phyloP scores from a whole-genome alignment of 2,888 invertebrate genomes.

The Chouioia cunea region DNA sequence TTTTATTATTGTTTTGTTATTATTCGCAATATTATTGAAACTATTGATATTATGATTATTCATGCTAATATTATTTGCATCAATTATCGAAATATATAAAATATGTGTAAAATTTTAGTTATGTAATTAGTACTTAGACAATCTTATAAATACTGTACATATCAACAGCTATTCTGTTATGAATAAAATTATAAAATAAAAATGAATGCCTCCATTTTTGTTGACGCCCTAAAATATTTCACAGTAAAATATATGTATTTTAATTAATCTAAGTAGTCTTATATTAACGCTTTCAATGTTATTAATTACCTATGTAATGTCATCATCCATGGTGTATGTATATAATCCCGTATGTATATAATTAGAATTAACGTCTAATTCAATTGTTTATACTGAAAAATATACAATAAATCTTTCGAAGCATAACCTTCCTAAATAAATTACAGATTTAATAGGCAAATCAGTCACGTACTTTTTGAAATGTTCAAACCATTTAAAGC shows the following conservation, averaged over 20 bases:
- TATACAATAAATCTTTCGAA: too few relatives aligned
- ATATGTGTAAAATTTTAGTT: slow-evolving; percentile 48
- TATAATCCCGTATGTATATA: too few relatives aligned
- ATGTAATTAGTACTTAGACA: slow-evolving; percentile 57
- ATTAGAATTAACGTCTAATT: too few relatives aligned
- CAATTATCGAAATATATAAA: slow-evolving; percentile 29
- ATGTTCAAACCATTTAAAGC: too few relatives aligned
- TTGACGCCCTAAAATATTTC: not conserved
- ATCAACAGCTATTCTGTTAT: slow-evolving; percentile 66
- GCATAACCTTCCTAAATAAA: too few relatives aligned
- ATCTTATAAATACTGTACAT: slow-evolving; percentile 66
- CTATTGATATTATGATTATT: slow-evolving; percentile 36
- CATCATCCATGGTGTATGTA: too few relatives aligned
- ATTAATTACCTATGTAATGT: too few relatives aligned
- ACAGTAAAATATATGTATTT: not conserved
- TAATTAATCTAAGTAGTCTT: not conserved
- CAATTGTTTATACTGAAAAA: too few relatives aligned
- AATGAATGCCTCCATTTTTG: not conserved
- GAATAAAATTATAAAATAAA: slow-evolving; percentile 58
- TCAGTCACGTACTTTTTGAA: too few relatives aligned
- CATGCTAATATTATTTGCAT: slow-evolving; percentile 34
- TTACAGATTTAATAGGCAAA: too few relatives aligned
- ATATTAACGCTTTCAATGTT: not conserved
- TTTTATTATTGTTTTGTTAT: slow-evolving; percentile 40
- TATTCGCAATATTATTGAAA: slow-evolving; percentile 36